Conservation (phyloP, 2,797 vertebrate genomes). For the Rhinogobio ventralis region DNA sequence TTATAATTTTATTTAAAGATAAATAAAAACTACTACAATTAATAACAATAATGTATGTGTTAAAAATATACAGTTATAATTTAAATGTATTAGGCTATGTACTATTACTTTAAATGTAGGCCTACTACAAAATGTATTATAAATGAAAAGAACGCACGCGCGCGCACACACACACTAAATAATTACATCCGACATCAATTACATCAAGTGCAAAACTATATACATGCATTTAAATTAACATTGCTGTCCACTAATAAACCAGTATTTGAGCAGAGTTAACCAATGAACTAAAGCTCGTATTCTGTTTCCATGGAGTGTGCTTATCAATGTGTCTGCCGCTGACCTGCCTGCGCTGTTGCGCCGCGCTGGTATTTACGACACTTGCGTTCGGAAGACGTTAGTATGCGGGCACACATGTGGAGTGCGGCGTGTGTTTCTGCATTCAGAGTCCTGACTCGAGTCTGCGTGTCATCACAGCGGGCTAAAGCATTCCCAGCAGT, state of each 20-base stretch:
- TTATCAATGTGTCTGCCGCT: not conserved
- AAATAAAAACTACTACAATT: not conserved
- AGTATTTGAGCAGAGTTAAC: not conserved
- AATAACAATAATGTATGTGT: not conserved
- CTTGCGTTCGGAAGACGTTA: conserved; percentile 48
- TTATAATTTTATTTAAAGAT: not conserved
- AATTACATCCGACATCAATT: not conserved
- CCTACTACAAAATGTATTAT: not conserved
- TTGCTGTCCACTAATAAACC: not conserved
- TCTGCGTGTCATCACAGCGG: not conserved
- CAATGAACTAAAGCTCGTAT: not conserved
- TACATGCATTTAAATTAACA: not conserved
- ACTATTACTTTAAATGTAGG: not conserved
- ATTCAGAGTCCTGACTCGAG: not conserved
- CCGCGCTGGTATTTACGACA: conserved; percentile 66
- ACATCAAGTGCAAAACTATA: not conserved
- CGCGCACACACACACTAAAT: not conserved
- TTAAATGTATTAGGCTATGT: not conserved
- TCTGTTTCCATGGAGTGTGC: not conserved
- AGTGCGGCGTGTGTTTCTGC: conserved; percentile 15
- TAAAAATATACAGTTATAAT: not conserved
- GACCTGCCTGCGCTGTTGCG: not conserved
- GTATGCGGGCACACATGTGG: conserved; percentile 57
- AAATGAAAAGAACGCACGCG: not conserved
- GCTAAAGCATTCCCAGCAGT: not conserved